Conservation (phyloP, 1,140 invertebrate species). For the Oryzaephilus surinamensis region DNA sequence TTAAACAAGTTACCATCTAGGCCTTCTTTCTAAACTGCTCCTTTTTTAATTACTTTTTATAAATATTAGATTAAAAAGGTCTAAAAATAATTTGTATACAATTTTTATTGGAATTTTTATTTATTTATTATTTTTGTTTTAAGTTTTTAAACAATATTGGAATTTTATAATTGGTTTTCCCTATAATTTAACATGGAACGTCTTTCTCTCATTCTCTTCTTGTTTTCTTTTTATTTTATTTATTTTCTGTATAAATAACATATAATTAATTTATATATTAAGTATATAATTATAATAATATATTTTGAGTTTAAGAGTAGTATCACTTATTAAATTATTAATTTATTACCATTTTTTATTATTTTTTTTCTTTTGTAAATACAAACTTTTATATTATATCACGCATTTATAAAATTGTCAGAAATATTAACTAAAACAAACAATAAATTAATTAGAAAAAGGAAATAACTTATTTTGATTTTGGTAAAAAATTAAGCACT, state of each 20-base stretch:
- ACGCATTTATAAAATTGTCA: too few species aligned
- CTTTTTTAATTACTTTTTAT: conserved; percentile 17
- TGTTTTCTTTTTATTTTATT: too few species aligned
- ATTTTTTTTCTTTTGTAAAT: too few species aligned
- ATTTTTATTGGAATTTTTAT: background rate
- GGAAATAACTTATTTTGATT: too few species aligned
- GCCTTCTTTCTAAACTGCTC: conserved; percentile 25
- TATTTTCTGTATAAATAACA: conserved; percentile 26
- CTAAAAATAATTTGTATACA: background rate
- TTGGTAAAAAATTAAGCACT: too few species aligned
- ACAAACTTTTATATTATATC: too few species aligned
- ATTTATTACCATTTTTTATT: too few species aligned
- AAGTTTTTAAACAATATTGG: conserved; percentile 17
- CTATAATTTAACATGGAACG: conserved; percentile 22
- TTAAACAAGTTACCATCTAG: conserved; percentile 25
- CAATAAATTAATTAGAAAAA: too few species aligned
- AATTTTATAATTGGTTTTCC: conserved; percentile 20
- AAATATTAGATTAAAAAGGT: background rate
- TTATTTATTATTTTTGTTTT: conserved; percentile 16
- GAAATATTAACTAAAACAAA: too few species aligned
- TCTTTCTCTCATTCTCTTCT: too few species aligned
- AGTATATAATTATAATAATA: conserved; percentile 11
- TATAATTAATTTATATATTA: conserved; percentile 22
- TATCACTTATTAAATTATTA: conserved; percentile 23
- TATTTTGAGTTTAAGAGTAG: conserved; percentile 20